phyloP scores from a whole-genome alignment of 2,888 invertebrate genomes.

The Macaria notata region DNA sequence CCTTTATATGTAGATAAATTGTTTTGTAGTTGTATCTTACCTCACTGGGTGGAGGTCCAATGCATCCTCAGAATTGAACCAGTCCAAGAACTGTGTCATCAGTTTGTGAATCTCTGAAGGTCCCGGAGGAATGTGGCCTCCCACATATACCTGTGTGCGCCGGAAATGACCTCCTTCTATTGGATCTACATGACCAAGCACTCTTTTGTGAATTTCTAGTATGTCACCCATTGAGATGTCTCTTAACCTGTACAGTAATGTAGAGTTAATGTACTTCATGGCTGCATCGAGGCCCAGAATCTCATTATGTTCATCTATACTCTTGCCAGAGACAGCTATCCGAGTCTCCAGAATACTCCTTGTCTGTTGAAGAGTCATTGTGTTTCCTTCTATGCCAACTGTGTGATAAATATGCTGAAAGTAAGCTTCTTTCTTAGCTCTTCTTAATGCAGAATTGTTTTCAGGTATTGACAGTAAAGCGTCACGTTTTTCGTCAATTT shows the following conservation, averaged over 20 bases:
- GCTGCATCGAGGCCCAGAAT: constrained; percentile 97
- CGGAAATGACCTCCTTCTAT: constrained; percentile 94
- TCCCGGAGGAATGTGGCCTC: constrained; percentile 96
- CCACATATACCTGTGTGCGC: constrained; percentile 95
- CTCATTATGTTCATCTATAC: constrained; percentile 98
- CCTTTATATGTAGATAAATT: too few relatives aligned
- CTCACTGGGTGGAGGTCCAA: constrained; percentile 93
- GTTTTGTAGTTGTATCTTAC: constrained; percentile 49
- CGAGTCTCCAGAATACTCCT: constrained; percentile 94
- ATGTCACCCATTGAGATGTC: constrained; percentile 92
- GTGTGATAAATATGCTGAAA: constrained; percentile 98
- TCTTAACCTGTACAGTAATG: constrained; percentile 89
- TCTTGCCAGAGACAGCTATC: constrained; percentile 90
- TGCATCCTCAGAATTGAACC: constrained; percentile 95
- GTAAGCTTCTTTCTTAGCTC: constrained; percentile 97
- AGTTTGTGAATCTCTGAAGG: constrained; percentile 90
- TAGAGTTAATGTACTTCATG: constrained; percentile 95
- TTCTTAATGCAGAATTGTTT: constrained; percentile 88
- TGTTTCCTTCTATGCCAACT: constrained; percentile 98
- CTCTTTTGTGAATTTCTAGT: constrained; percentile 94
- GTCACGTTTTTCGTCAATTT: constrained; percentile 93
- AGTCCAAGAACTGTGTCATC: constrained; percentile 94
- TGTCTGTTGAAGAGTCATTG: constrained; percentile 96
- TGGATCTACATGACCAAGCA: constrained; percentile 97
- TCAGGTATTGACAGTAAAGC: constrained; percentile 91